These are phyloP conservation scores for Emydoidea blandingii DNA, from an alignment of 2,797 vertebrate genomes.

Conservation along the genomic window DNA sequence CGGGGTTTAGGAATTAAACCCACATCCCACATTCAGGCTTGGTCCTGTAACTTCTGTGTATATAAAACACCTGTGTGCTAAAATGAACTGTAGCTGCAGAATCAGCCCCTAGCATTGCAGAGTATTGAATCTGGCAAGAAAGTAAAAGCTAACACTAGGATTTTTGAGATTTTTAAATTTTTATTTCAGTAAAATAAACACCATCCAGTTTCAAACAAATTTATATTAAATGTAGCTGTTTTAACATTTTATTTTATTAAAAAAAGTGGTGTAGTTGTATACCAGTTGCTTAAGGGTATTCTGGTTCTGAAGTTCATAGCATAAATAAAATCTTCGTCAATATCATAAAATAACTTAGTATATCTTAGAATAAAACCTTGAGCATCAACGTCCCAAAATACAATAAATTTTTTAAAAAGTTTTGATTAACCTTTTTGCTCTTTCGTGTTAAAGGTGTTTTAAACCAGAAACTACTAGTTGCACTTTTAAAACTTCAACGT, in stretches of 20 bases:
- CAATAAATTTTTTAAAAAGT: conserved; percentile 70
- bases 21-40: not conserved
- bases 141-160: not conserved
- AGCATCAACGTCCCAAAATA: conserved; percentile 80
- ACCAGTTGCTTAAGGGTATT: conserved; percentile 68
- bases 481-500: conserved; percentile 58
- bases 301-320: conserved; percentile 65
- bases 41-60: conserved; percentile 6
- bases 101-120: not conserved
- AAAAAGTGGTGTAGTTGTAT: conserved; percentile 35
- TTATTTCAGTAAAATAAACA: conserved; percentile 64
- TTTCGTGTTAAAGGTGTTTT: conserved; percentile 47
- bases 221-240: not conserved
- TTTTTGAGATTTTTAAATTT: conserved; percentile 21
- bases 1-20: conserved; percentile 9
- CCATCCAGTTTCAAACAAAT: conserved; percentile 51
- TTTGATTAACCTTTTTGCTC: conserved; percentile 52
- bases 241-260: not conserved
- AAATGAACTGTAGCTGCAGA: conserved; percentile 1
- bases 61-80: not conserved
- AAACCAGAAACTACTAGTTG: conserved; percentile 69
- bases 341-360: conserved; percentile 86
- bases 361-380: conserved; percentile 82
- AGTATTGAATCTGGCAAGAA: accelerated
- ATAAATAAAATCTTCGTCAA: conserved; percentile 81